Evolutionary conservation across 2,797 vertebrate genomes (phyloP).

Genomic region (Lacerta agilis): DNA sequence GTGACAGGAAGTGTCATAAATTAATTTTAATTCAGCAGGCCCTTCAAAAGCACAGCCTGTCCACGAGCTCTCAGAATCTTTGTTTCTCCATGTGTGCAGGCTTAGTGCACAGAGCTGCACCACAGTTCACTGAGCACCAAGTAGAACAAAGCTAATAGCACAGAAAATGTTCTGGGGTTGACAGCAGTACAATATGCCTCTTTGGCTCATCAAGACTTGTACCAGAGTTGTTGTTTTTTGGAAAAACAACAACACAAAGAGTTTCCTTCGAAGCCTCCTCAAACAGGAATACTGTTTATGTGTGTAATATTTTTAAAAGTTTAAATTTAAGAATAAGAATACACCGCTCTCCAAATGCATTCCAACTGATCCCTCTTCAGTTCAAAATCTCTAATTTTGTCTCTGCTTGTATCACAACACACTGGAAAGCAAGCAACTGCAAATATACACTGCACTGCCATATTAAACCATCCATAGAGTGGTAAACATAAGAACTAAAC

Average conservation of each 20-base stretch:
- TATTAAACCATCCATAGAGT: neutral
- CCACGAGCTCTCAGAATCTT: conserved; percentile 56
- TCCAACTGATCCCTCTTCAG: neutral
- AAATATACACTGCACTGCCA: neutral
- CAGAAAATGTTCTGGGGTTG: conserved; percentile 47
- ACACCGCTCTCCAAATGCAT: neutral
- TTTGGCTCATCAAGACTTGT: conserved; percentile 12
- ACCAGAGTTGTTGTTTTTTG: neutral
- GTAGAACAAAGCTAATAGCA: conserved; percentile 61
- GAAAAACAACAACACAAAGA: conserved; percentile 13
- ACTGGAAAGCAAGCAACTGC: conserved; percentile 1
- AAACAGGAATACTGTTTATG: neutral
- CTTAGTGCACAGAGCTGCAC: conserved; percentile 52
- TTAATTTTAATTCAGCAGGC: conserved; percentile 45
- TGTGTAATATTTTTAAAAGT: too few species aligned
- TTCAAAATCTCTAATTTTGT: neutral
- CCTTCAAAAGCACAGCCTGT: conserved; percentile 33
- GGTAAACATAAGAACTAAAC: neutral
- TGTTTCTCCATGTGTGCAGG: neutral
- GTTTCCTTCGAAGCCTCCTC: neutral
- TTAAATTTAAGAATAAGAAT: neutral
- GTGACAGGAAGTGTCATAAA: conserved; percentile 47
- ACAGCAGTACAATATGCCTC: neutral
- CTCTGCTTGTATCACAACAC: neutral
- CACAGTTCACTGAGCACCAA: conserved; percentile 42